Conservation (phyloP, 1,140 invertebrate species). For the Brachionus plicatilis region DNA sequence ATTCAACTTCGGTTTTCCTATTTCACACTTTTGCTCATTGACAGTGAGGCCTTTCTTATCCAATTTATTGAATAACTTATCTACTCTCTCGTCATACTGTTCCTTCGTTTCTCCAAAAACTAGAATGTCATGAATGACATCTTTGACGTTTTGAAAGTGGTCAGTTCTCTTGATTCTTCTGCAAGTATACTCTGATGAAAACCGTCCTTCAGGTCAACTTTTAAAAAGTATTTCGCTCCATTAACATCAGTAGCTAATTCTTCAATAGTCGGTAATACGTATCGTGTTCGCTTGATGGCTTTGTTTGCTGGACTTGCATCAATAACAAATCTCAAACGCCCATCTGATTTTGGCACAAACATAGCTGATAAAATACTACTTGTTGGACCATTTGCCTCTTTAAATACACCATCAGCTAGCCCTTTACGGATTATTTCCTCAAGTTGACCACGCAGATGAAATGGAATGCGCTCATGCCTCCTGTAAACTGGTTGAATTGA, state of each 20-base stretch:
- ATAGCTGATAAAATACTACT: conserved; percentile 56
- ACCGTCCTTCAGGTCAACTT: conserved; percentile 33
- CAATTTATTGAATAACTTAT: no score
- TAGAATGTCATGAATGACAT: no score
- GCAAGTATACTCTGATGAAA: no score
- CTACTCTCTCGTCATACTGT: no score
- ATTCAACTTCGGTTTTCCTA: no score
- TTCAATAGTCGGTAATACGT: conserved; percentile 42
- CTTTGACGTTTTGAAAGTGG: no score
- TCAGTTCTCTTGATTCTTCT: no score
- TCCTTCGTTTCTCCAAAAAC: no score
- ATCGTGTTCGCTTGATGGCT: conserved; percentile 49
- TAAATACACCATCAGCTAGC: not conserved
- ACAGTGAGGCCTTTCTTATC: no score
- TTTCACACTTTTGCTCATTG: no score
- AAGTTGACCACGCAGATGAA: not conserved
- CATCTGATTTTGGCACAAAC: conserved; percentile 54
- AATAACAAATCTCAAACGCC: conserved; percentile 56
- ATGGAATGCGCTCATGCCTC: not conserved
- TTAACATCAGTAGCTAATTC: conserved; percentile 40
- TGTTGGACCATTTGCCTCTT: conserved; percentile 42
- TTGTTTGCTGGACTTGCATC: conserved; percentile 58
- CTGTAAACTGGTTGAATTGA: no score
- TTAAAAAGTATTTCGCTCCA: conserved; percentile 16
- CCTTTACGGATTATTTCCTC: not conserved